A percentile compares a stretch with the other conserved stretches of the same genome.
Conservation (phyloP, 2,888 invertebrate genomes). For the Calameuta idolon region DNA sequence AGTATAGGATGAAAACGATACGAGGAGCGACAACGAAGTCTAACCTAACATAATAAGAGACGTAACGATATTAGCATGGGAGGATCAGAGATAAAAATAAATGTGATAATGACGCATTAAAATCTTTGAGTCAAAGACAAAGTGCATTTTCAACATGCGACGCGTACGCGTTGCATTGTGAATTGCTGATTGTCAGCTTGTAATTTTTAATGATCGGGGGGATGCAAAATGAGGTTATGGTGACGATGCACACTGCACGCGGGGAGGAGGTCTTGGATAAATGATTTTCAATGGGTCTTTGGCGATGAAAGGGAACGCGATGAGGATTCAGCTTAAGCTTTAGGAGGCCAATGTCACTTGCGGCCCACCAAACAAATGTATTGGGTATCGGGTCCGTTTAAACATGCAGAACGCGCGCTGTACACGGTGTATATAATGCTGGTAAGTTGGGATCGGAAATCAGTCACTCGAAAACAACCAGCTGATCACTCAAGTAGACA, state of each 20-base stretch:
- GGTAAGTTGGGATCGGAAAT: conserved; percentile 44
- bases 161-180: background rate
- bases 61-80: background rate
- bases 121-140: background rate
- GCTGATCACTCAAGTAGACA: conserved; percentile 39
- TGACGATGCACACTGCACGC: background rate
- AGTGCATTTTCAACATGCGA: background rate
- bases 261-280: background rate
- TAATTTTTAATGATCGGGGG: background rate
- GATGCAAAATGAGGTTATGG: background rate
- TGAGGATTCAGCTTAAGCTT: conserved; percentile 51
- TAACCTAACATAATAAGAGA: background rate
- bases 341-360: conserved; percentile 64
- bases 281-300: background rate
- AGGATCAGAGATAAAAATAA: background rate
- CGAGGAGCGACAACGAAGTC: background rate
- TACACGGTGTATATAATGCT: conserved; percentile 57
- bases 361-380: conserved; percentile 11
- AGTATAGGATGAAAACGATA: background rate
- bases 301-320: conserved; percentile 18
- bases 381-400: conserved; percentile 38
- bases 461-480: conserved; percentile 58
- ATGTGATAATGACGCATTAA: background rate
- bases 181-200: background rate
- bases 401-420: conserved; percentile 54